phyloP scores from a whole-genome alignment of 1,140 invertebrate genomes.

The Temnothorax nylanderi region DNA sequence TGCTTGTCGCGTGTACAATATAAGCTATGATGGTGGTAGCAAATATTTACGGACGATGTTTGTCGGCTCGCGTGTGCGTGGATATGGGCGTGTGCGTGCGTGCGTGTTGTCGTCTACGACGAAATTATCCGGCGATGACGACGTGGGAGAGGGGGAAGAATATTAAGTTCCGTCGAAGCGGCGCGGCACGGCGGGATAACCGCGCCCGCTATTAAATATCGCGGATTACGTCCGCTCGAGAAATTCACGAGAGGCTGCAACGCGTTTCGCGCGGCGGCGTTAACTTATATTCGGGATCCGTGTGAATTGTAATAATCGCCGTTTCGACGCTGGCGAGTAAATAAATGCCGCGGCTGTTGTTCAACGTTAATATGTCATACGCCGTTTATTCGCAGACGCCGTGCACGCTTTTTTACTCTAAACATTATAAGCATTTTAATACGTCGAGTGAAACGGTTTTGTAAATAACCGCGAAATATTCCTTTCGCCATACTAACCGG shows the following conservation, averaged over 20 bases:
- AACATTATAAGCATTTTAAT: constrained; percentile 41
- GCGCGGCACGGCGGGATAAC: constrained; percentile 5
- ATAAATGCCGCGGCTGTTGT: constrained; percentile 35
- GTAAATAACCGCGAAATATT: constrained; percentile 17
- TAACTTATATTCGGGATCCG: constrained; percentile 44
- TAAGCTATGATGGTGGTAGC: constrained; percentile 42
- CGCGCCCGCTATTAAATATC: constrained; percentile 49
- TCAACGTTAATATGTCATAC: constrained; percentile 41
- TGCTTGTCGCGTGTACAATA: constrained; percentile 57
- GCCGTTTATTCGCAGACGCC: constrained; percentile 21
- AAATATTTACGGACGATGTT: constrained; percentile 61
- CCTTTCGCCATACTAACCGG: background rate
- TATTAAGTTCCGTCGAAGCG: constrained; percentile 57
- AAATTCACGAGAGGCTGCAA: constrained; percentile 57
- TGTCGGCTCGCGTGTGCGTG: constrained; percentile 16
- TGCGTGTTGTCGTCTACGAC: constrained; percentile 8
- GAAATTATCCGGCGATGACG: constrained; percentile 51
- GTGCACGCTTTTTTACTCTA: background rate
- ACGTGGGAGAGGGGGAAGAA: background rate
- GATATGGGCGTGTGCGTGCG: background rate
- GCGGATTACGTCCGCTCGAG: constrained; percentile 25
- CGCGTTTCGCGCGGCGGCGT: background rate
- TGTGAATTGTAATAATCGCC: constrained; percentile 39
- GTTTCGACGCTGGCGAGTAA: constrained; percentile 24
- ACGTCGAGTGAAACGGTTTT: background rate